These are phyloP conservation scores for Acronicta alni DNA, from an alignment of 2,888 invertebrate genomes.

Conservation along the genomic window DNA sequence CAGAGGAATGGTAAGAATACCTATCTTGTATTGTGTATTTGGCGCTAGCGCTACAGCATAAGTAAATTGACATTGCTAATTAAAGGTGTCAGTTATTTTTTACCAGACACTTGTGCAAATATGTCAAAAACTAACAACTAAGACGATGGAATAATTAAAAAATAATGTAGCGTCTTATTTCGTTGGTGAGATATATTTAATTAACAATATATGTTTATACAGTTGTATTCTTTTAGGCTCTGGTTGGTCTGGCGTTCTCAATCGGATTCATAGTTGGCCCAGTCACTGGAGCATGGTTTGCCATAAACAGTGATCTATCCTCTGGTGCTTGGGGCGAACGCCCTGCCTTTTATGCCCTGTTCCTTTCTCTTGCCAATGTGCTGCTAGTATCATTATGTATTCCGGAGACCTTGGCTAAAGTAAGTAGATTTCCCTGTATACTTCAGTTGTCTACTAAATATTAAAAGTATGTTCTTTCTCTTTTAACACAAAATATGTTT, in stretches of 20 bases:
- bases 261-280: constrained; percentile 99
- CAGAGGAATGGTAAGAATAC: constrained; percentile 96
- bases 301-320: constrained; percentile 89
- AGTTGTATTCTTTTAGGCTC: constrained; percentile 91
- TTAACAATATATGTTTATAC: background rate
- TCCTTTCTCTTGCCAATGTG: constrained; percentile 93
- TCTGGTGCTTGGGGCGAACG: constrained; percentile 93
- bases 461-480: constrained; percentile 12
- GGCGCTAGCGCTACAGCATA: background rate
- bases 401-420: constrained; percentile 95
- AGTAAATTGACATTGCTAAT: background rate
- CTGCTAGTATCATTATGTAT: constrained; percentile 92
- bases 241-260: constrained; percentile 99
- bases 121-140: background rate
- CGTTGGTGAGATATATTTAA: too few species aligned
- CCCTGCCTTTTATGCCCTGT: constrained; percentile 94
- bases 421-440: constrained; percentile 62
- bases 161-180: too few species aligned
- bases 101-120: constrained; percentile 12
- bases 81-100: background rate
- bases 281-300: constrained; percentile 97
- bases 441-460: background rate
- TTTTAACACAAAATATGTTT: constrained; percentile 64
- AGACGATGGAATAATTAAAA: too few species aligned
- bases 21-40: background rate